These are phyloP conservation scores for Tetrapedia diversipes DNA, from an alignment of 2,888 invertebrate species.

Conservation along the genomic window DNA sequence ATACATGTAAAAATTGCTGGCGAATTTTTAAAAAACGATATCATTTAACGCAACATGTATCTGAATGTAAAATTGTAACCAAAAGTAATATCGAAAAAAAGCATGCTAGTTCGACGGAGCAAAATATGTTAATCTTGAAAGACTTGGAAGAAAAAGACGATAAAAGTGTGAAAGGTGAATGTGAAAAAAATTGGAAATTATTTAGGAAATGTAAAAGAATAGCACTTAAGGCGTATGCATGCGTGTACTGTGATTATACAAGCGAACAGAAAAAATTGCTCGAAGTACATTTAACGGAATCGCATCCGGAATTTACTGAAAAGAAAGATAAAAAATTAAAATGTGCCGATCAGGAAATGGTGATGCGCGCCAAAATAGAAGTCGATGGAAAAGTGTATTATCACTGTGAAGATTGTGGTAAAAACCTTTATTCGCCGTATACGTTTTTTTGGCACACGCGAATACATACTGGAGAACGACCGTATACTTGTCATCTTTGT, in stretches of 20 bases:
- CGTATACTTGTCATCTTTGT: slow-evolving; percentile 87
- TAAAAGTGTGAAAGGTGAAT: neutral
- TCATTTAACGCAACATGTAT: slow-evolving; percentile 40
- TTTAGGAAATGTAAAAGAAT: slow-evolving; percentile 20
- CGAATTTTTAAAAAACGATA: slow-evolving; percentile 56
- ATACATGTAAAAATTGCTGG: slow-evolving; percentile 57
- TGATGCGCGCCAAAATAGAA: slow-evolving; percentile 76
- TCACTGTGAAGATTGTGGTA: slow-evolving; percentile 85
- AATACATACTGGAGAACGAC: slow-evolving; percentile 87
- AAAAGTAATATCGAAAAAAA: no score
- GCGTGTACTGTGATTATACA: slow-evolving; percentile 69
- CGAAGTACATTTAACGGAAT: slow-evolving; percentile 59
- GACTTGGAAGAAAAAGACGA: neutral
- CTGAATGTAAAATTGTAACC: slow-evolving; percentile 21
- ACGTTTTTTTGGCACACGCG: slow-evolving; percentile 86
- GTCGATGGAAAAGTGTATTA: slow-evolving; percentile 85
- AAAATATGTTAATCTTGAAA: neutral
- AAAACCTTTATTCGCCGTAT: slow-evolving; percentile 86
- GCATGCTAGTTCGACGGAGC: neutral
- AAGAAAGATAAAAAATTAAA: slow-evolving; percentile 50
- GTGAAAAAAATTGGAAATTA: neutral
- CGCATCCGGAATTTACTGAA: slow-evolving; percentile 62
- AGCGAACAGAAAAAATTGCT: slow-evolving; percentile 65
- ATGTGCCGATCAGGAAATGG: slow-evolving; percentile 78
- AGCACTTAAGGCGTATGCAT: slow-evolving; percentile 55